Evolutionary conservation across 1,140 invertebrate genomes (phyloP), one percentile per base, ranked within the genome.

Genomic region (Scylla paramamosain): DNA sequence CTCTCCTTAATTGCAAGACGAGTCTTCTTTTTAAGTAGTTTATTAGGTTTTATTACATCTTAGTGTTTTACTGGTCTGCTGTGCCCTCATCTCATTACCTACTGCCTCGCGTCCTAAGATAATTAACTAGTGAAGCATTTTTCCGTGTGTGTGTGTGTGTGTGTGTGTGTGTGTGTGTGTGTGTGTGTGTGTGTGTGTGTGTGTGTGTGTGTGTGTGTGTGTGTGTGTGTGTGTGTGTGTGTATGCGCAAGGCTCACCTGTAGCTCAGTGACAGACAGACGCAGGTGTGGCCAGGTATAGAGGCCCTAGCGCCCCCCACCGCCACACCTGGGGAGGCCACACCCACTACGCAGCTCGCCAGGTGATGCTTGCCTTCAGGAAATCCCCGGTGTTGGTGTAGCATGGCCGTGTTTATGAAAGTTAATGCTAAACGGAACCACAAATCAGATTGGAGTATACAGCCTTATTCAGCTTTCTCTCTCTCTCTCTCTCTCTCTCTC

Each of bases 21-120:
- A 77, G 67, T 77, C 25, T 77, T n/a, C 67, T 77, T 77, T 77
- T 77, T 25, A 77, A n/a, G 67, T n/a, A 77, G n/a, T 77, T n/a
- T 77, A 77, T 77, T n/a, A n/a, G 67, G 67, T 77, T 77, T 77
- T 77, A 77, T 77, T 77, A 77, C 67, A 77, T 77, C 67, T 77
- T 77, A n/a, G 67, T n/a, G 67, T 77, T 77, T 77, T 77, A 77
- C 67, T 59, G 67, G 20, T 20, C 6, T n/a, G 67, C 20, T n/a
- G 67, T 77, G 67, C 67, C 67, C 20, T n/a, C 67, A n/a, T 77
- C 67, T 77, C 67, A 77, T 77, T 77, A 77, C 67, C 67, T n/a
- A n/a, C 67, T 25, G 67, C 67, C 67, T 77, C 67, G 67, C 67
- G 67, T 77, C 67, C 20, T n/a, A n/a, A 77, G 67, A 77, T 77